phyloP scores from a whole-genome alignment of 2,113 vertebrate genomes.

The Columba livia region DNA sequence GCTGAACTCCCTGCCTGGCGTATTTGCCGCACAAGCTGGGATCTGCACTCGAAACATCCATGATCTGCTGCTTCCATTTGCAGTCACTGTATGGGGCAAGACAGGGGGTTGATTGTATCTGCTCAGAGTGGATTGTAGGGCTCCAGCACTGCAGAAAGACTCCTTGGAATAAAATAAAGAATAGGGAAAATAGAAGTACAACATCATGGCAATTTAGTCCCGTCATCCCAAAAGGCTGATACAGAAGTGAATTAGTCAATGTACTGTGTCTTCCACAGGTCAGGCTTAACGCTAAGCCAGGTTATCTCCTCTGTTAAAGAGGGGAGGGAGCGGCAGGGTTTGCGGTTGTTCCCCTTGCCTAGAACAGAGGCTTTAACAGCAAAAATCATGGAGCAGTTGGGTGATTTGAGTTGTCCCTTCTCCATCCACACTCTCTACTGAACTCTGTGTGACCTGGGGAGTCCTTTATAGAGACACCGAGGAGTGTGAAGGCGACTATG shows the following conservation, averaged over 20 bases:
- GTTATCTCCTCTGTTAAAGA: not conserved
- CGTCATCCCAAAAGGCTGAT: not conserved
- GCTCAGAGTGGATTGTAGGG: not conserved
- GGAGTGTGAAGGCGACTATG: not conserved
- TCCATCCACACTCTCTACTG: not conserved
- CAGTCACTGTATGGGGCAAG: not conserved
- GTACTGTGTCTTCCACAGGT: rapidly evolving
- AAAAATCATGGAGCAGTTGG: not conserved
- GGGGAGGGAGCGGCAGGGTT: not conserved
- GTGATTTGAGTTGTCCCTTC: not conserved
- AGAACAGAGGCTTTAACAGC: not conserved
- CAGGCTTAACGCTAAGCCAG: not conserved
- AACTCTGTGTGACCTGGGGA: too few relatives aligned
- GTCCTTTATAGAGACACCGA: not conserved
- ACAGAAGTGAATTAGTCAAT: rapidly evolving
- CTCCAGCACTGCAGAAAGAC: rapidly evolving
- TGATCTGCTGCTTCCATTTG: not conserved
- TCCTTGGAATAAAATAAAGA: not conserved
- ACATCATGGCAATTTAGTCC: rapidly evolving
- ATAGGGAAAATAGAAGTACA: not conserved
- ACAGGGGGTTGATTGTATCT: not conserved
- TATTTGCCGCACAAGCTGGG: not conserved
- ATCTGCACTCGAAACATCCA: not conserved
- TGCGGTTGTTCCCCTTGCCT: not conserved
- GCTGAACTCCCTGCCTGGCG: not conserved